phyloP scores from a whole-genome alignment of 2,888 invertebrate species.

The Apomyelois bistriatella region DNA sequence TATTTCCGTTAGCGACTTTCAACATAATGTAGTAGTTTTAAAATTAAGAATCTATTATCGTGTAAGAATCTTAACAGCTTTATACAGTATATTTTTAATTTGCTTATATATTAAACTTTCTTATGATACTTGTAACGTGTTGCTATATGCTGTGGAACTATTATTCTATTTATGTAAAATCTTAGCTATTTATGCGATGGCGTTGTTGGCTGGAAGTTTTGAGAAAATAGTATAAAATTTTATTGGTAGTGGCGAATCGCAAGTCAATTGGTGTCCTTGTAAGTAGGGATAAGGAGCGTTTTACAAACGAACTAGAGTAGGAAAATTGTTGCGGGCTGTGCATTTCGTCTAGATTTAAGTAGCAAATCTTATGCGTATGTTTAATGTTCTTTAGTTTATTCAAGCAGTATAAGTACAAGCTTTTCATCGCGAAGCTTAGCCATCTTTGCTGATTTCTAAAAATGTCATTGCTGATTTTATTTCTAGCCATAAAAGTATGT shows the following conservation, averaged over 20 bases:
- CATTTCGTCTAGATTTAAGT: constrained; percentile 63
- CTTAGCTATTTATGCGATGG: constrained; percentile 35
- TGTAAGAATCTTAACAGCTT: constrained; percentile 50
- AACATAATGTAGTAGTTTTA: constrained; percentile 42
- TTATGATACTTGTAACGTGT: constrained; percentile 54
- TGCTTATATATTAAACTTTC: constrained; percentile 51
- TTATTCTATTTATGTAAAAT: constrained; percentile 37
- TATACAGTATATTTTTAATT: constrained; percentile 43
- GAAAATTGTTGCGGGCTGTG: constrained; percentile 68
- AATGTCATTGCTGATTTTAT: neutral
- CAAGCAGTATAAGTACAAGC: neutral
- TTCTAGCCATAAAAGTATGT: neutral
- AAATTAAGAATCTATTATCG: constrained; percentile 45
- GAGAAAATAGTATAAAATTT: constrained; percentile 18
- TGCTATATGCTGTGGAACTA: constrained; percentile 38
- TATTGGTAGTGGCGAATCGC: constrained; percentile 44
- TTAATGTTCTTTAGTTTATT: constrained; percentile 23
- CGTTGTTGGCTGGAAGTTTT: constrained; percentile 27
- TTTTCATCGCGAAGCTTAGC: neutral
- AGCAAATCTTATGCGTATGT: constrained; percentile 41
- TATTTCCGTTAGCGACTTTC: constrained; percentile 65
- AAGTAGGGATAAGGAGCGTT: constrained; percentile 47
- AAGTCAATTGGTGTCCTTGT: constrained; percentile 61
- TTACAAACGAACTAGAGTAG: constrained; percentile 58
- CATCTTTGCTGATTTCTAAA: neutral